Percentiles rank a stretch among this genome's conserved stretches.
Conservation (phyloP, 2,113 vertebrate genomes). For the Neolamprologus ventralis region DNA sequence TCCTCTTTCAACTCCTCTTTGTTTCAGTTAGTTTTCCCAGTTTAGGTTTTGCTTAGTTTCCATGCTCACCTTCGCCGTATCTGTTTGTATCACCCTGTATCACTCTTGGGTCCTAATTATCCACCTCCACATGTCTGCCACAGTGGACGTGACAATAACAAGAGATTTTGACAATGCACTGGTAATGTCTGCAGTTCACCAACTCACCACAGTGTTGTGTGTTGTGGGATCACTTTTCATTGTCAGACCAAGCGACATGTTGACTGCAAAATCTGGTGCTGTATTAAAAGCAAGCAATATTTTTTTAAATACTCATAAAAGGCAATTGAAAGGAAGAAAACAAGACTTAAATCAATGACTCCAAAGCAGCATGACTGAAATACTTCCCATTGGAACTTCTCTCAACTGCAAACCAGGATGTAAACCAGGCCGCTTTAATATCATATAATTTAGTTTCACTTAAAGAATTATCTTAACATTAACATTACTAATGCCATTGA, state of each 20-base stretch:
- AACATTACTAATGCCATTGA: background rate
- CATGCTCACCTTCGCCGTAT: background rate
- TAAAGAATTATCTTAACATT: background rate
- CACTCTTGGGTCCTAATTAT: background rate
- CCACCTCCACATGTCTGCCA: background rate
- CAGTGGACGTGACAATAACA: background rate
- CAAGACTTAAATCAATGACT: background rate
- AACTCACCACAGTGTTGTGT: background rate
- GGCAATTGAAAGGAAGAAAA: background rate
- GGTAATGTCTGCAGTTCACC: background rate
- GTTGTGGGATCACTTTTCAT: slow-evolving; percentile 30
- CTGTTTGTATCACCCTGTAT: background rate
- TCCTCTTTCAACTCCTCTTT: background rate
- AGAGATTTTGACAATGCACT: background rate
- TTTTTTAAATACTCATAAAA: background rate
- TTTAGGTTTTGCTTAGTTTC: background rate
- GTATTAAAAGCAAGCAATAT: background rate
- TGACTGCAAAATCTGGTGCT: slow-evolving; percentile 26
- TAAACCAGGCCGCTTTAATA: background rate
- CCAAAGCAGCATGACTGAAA: background rate
- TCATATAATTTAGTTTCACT: background rate
- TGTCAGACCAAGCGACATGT: slow-evolving; percentile 21
- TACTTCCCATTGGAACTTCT: background rate
- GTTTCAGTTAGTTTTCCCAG: background rate
- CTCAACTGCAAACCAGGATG: background rate